phyloP scores from a whole-genome alignment of 2,113 vertebrate genomes.

The Pelecanus crispus region DNA sequence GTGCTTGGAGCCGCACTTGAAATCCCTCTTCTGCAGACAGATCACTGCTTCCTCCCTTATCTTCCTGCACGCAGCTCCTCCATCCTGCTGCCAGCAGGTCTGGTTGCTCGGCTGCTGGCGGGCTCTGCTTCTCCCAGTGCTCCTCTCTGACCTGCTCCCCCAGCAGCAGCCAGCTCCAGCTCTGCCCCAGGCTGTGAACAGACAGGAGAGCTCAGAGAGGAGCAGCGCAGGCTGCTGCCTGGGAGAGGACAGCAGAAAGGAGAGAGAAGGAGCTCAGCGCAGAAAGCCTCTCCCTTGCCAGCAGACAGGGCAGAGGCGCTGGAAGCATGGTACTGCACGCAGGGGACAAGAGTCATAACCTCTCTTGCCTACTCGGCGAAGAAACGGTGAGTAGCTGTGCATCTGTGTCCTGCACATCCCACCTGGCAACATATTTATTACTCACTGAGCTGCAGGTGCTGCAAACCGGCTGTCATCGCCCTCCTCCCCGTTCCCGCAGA shows the following conservation, averaged over 20 bases:
- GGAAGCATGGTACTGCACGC: not conserved
- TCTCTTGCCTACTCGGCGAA: not conserved
- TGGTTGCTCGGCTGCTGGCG: not conserved
- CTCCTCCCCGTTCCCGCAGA: fast-evolving
- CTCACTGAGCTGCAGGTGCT: not conserved
- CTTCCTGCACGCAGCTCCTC: not conserved
- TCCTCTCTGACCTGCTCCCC: not conserved
- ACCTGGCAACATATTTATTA: not conserved
- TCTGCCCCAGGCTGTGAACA: not conserved
- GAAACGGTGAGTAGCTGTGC: fast-evolving
- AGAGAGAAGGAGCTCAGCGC: not conserved
- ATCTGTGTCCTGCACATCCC: not conserved
- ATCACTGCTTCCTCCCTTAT: not conserved
- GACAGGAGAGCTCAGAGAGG: not conserved
- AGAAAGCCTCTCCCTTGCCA: not conserved
- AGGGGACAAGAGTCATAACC: not conserved
- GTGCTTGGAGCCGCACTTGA: not conserved
- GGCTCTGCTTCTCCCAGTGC: not conserved
- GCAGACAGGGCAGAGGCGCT: not conserved
- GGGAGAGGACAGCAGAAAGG: not conserved
- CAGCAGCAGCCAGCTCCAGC: not conserved
- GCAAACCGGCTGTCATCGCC: not conserved
- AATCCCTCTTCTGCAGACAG: not conserved
- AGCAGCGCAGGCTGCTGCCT: not conserved
- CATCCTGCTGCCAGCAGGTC: not conserved